Base-by-base conservation (phyloP, 2,113 vertebrate genomes). In the Pangasianodon gigas region DNA sequence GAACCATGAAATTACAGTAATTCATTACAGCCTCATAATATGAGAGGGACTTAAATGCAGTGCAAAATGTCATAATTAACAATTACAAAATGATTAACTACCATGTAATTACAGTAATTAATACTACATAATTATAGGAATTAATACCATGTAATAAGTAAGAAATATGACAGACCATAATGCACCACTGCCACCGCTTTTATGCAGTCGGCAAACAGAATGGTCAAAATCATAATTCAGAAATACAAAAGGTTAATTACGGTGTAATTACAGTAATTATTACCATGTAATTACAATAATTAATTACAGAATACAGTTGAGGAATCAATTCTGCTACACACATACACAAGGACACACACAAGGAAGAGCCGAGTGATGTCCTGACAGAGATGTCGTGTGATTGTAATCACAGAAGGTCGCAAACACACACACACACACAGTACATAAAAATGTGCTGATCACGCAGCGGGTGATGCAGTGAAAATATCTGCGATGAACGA, bases 361-460 rank as follows among this genome's bases (percentile, higher is more conserved):
- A 44, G 41, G 41, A 75, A 75, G 74, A 41, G 41, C 24, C 0
- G 9, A 26, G 24, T 51, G 46, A 51, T 51, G 75, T 46, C 21
- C 75, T 56, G 62, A 87, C 67, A 77, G 14, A 37, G 85, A 60
- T 81, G 80, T 83, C 26, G 13, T 41, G 37, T 60, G 60, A 14
- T 46, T 69, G 82, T 74, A 62, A 85, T 75, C 69, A 89, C 75
- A 32, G 67, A 46, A 54, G 11, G 29, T 85, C n/a, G 8, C 52
- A 24, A 44, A 74, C 44, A 74, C 83, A 58, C 79, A 71, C 69
- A 67, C 75, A 21, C 87, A 82, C 83, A 18, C n/a, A 1, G 80
- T 37, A 29, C 32, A 52, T 41, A 29, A 89, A 93, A 94, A 94
- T 84, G 80, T 94, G 95, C 95, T 95, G 95, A 95, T 94, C 90